Base-by-base conservation (phyloP, 2,113 vertebrate species). In the Ophiodon elongatus region DNA sequence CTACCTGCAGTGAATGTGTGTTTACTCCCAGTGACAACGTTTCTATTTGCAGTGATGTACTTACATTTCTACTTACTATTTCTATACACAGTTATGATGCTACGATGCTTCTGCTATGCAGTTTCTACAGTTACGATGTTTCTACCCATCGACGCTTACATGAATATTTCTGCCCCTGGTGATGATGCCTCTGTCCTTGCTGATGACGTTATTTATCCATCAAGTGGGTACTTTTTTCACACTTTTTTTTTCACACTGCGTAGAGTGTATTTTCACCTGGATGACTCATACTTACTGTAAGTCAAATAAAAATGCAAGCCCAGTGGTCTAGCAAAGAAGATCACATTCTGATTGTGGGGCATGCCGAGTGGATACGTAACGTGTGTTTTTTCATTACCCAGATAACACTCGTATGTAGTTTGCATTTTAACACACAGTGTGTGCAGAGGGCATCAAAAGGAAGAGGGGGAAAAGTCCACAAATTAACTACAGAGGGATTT, bases 201-300 rank as follows among this genome's bases (percentile, higher is more conserved):
- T 4, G 43, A 31, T 23, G 57, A 47, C 33, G 15, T 14, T 8
- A n/a, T 63, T 72, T 7, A 21, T 23, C n/a, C 50, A 57, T 75
- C 59, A 56, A 47, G 27, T 35, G 11, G 4, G 41, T 19, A 23
- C 43, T 54, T 63, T 41, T 25, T 64, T 62, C 62, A 54, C 41
- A 37, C n/a, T n/a, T n/a, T n/a, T n/a, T n/a, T n/a, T n/a, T n/a
- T n/a, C 25, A 47, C 35, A 59, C 43, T 35, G 62, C 29, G 60
- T 19, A 7, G 25, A 47, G 1, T n/a, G 29, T 45, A 56, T 68
- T 80, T 80, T 79, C 43, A 63, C 59, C 47, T 81, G 25, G 33
- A 75, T 67, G 86, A 85, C 79, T 81, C 74, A 79, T 27, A 2
- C n/a, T 14, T 3, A 39, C 62, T 73, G 43, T 64, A 57, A 29